Evolutionary conservation across 2,888 invertebrate species (phyloP), one percentile per base, ranked within the genome.

Genomic region (Anoncus sp.): DNA sequence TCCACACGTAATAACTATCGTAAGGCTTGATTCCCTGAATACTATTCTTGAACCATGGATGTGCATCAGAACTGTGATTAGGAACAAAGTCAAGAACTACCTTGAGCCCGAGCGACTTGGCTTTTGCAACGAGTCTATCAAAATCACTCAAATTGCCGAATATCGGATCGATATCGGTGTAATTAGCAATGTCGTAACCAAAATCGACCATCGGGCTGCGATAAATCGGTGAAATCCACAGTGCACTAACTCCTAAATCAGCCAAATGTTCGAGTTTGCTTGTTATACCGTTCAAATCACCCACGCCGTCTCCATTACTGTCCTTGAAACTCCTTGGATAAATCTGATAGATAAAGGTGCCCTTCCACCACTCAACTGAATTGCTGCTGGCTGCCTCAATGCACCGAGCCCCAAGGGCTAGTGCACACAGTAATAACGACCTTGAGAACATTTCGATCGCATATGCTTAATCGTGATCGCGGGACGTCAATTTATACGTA

Each of bases 251-350:
- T 0, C 95, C 94, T 0, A 94, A 88, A 7, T 94, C 93, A 1
- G 90, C 90, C 4, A 96, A 86, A 84, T 95, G 94, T 3, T 92
- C 91, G 6, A 94, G 87, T 77, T 89, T 90, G 31, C 87, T 86
- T 2, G 88, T 88, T 14, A 92, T 91, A 2, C 92, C 92, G 3
- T 86, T 85, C 35, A 89, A 75, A 43, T 89, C 89, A 0, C 89
- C 89, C 2, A 88, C 81, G 20, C 85, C 85, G 31, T 90, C 89
- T 2, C 86, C 95, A 88, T 97, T 93, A 14, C 94, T 95, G 90
- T 98, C 98, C 89, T 94, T 95, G 91, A 97, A 98, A 0, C 97
- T 97, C 55, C 96, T 92, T 0, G 97, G 96, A 89, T 97, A 97
- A 62, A 98, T 95, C 92, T 98, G 97, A 92, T 98, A 98, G 69